A percentile compares a stretch with the other conserved stretches of the same genome.
Evolutionary conservation across 2,888 invertebrate species (phyloP).

Genomic region (Aspidiotus destructor): DNA sequence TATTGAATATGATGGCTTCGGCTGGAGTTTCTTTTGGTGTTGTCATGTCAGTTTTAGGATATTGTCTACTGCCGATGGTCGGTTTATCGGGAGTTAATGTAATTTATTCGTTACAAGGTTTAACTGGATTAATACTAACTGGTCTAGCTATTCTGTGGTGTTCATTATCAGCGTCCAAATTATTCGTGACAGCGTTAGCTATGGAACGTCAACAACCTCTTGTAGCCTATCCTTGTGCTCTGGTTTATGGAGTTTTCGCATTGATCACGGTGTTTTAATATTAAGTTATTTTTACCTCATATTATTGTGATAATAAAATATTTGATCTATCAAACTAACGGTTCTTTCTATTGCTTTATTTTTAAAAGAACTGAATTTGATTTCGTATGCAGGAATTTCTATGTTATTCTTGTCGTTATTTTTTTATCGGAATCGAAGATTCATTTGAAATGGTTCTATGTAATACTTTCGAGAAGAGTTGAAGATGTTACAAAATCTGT

Average conservation of each 20-base stretch:
- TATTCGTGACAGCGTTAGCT: conserved; percentile 80
- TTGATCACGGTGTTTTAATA: conserved; percentile 75
- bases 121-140: conserved; percentile 56
- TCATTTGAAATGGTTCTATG: no score
- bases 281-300: no score
- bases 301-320: no score
- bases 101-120: conserved; percentile 62
- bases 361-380: no score
- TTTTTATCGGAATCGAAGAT: no score
- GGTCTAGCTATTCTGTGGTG: conserved; percentile 71
- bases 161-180: conserved; percentile 77
- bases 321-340: no score
- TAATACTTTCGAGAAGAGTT: no score
- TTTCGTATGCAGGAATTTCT: no score
- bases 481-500: no score
- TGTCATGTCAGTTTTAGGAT: conserved; percentile 79
- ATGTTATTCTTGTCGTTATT: no score
- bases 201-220: conserved; percentile 75
- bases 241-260: conserved; percentile 86
- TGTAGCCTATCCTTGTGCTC: conserved; percentile 82
- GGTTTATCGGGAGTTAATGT: conserved; percentile 68
- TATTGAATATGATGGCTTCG: conserved; percentile 69
- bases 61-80: conserved; percentile 87
- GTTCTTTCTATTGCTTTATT: no score
- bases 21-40: conserved; percentile 65